Conservation (phyloP, 2,113 vertebrate species). For the Percina caprodes region DNA sequence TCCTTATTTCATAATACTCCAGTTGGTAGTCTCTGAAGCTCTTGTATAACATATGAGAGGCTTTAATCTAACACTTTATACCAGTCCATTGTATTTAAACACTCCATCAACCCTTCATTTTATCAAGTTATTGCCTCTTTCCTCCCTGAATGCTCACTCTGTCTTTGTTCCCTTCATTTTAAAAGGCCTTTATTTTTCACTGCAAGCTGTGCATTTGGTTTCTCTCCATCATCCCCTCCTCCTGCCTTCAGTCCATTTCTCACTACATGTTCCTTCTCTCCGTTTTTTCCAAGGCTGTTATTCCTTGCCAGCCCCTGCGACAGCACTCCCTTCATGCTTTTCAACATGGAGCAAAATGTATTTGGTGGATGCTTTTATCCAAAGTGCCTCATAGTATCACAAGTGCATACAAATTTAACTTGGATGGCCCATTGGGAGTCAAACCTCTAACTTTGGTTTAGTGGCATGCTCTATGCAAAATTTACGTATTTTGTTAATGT, state of each 20-base stretch:
- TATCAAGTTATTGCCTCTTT: conserved; percentile 38
- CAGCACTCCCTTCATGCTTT: conserved; percentile 49
- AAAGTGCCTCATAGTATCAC: conserved; percentile 46
- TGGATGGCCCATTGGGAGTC: conserved; percentile 34
- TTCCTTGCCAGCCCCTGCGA: conserved; percentile 35
- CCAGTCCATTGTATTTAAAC: conserved; percentile 41
- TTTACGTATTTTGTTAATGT: background rate
- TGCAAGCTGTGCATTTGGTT: conserved; percentile 51
- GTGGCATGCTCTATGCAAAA: background rate
- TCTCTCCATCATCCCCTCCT: conserved; percentile 41
- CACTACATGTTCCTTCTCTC: conserved; percentile 17
- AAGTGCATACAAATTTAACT: conserved; percentile 44
- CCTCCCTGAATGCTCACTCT: conserved; percentile 9
- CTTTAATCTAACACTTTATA: conserved; percentile 44
- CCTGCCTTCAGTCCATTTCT: conserved; percentile 45
- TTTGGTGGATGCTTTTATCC: conserved; percentile 70
- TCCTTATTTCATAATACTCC: background rate
- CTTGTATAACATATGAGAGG: conserved; percentile 6
- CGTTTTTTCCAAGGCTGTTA: background rate
- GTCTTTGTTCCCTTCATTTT: conserved; percentile 38
- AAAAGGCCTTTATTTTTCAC: conserved; percentile 33
- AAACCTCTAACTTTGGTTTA: conserved; percentile 23
- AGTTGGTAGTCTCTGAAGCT: background rate
- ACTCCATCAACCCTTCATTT: conserved; percentile 21
- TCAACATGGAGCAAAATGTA: conserved; percentile 44